These are phyloP conservation scores for Drosophila macrospina DNA, from an alignment of 2,888 invertebrate species.

Conservation along the genomic window DNA sequence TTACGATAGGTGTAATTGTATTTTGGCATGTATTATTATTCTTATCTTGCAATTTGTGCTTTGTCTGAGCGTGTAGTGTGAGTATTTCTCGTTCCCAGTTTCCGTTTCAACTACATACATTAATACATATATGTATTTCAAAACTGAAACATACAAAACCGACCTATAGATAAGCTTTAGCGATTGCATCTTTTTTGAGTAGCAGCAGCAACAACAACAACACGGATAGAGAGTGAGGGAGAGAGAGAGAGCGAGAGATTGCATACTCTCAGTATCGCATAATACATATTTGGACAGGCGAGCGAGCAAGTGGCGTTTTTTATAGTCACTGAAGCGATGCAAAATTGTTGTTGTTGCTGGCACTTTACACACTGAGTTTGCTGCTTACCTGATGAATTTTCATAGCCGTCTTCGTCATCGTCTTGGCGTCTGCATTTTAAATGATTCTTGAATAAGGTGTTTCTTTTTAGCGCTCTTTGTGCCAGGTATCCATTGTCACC, in stretches of 20 bases:
- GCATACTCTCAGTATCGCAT: constrained; percentile 26
- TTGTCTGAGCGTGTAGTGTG: constrained; percentile 34
- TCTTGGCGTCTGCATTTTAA: constrained; percentile 21
- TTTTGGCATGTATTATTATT: constrained; percentile 60
- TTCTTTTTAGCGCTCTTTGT: constrained; percentile 22
- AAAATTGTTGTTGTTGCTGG: constrained; percentile 42
- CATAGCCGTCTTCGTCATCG: constrained; percentile 57
- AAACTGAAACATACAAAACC: constrained; percentile 38
- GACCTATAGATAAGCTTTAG: constrained; percentile 44
- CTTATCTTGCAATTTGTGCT: constrained; percentile 44
- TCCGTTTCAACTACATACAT: constrained; percentile 32
- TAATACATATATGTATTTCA: constrained; percentile 20
- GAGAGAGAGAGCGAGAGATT: constrained; percentile 13
- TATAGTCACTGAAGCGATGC: constrained; percentile 60
- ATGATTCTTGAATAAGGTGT: constrained; percentile 34
- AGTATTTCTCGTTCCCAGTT: constrained; percentile 53
- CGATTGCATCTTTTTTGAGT: constrained; percentile 23
- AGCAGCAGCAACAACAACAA: constrained; percentile 19
- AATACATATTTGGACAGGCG: constrained; percentile 44
- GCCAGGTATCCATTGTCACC: constrained; percentile 18
- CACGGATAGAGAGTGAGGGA: constrained; percentile 7
- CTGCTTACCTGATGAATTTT: constrained; percentile 57
- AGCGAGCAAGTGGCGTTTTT: constrained; percentile 53
- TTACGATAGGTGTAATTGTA: constrained; percentile 13
- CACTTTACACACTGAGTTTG: constrained; percentile 39